Base-by-base conservation (phyloP, 1,140 invertebrate genomes). In the Oscheius sp. region DNA sequence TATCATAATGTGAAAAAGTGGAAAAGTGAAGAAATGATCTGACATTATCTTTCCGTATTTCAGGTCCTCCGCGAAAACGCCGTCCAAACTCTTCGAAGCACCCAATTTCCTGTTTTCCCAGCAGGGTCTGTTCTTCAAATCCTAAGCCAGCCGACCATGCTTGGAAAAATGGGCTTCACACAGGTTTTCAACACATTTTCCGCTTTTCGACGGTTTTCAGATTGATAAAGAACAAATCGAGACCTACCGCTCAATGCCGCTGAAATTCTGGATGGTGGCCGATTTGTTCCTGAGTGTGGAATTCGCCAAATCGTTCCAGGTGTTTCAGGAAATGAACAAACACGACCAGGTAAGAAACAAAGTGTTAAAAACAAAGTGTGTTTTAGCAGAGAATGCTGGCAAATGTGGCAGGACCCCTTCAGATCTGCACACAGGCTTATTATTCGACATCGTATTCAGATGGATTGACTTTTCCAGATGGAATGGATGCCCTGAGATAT, bases 241-340 rank as follows among this genome's bases (percentile, higher is more conserved):
- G n/a, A n/a, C n/a, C n/a, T 63, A 75, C 28, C 46, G 31, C 32
- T 34, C 28, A 13, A 61, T 63, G n/a, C 68, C 68, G 1, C 42
- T 71, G 18, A 52, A 46, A 49, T 64, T 59, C 13, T 75, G 73
- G 73, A 75, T 75, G 73, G 45, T 75, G 18, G 45, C 46, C 15
- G 73, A 75, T 34, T 42, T 68, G 2, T 36, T 64, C 0, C 49
- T 75, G 2, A 58, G 49, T 26, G 55, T 71, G 2, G 73, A 75
- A 38, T 75, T 65, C 31, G 66, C 73, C 2, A 75, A 75, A 29
- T 64, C 58, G 2, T 75, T 75, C 42, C 35, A 35, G 20, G 28
- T 28, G 4, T 75, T 75, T 62, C 20, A 42, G 18, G 42, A 13
- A 10, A 42, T 75, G 2, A 13, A n/a, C 28, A 28, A 64, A 34